Percentiles rank a stretch among this genome's conserved stretches.
Conservation (phyloP, 2,113 vertebrate species). For the Odontesthes bonariensis region DNA sequence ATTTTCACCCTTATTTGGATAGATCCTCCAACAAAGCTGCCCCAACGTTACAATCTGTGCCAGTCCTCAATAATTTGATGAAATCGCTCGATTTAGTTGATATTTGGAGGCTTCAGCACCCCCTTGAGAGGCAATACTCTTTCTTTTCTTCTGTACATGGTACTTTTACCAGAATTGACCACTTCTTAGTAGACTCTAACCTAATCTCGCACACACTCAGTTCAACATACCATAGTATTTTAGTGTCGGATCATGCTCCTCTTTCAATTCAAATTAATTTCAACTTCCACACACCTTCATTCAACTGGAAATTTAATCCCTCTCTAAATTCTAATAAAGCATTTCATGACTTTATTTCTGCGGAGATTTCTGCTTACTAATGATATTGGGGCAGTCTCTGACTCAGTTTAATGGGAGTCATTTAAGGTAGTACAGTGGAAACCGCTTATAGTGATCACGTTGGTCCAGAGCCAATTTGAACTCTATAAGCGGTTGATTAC, state of each 20-base stretch:
- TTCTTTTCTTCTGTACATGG: background rate
- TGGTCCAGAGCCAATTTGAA: no score
- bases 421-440: no score
- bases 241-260: background rate
- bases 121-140: background rate
- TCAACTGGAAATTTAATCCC: no score
- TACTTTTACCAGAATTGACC: background rate
- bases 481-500: no score
- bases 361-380: background rate
- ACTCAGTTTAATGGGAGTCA: no score
- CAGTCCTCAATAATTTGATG: background rate
- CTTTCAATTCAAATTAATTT: no score
- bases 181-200: background rate
- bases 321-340: background rate
- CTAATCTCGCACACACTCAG: background rate
- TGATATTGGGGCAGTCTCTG: background rate
- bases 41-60: background rate
- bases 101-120: slow-evolving; percentile 1
- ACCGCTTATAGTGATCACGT: no score
- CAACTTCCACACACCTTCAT: no score
- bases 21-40: background rate
- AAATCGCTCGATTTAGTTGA: no score
- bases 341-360: background rate
- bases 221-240: background rate
- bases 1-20: no score